phyloP scores from a whole-genome alignment of 2,888 invertebrate genomes.

The Nemurella pictetii region DNA sequence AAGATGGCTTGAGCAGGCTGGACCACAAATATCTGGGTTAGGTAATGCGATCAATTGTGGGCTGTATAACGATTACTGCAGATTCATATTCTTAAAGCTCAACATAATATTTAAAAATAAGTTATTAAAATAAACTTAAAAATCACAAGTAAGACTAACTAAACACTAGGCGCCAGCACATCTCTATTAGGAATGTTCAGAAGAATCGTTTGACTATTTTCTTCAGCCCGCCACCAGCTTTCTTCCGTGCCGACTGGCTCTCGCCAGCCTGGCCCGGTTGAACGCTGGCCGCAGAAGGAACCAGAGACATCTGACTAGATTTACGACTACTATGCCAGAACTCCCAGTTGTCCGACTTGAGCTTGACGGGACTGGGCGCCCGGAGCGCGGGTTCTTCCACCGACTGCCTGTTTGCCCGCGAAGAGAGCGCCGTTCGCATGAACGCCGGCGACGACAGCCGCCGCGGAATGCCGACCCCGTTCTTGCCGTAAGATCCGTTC shows the following conservation, averaged over 20 bases:
- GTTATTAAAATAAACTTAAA: neutral
- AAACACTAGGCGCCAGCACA: neutral
- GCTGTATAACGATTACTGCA: neutral
- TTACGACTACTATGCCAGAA: constrained; percentile 45
- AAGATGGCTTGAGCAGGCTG: neutral
- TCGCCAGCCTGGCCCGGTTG: neutral
- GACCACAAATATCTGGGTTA: neutral
- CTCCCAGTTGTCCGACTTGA: constrained; percentile 51
- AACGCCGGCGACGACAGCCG: constrained; percentile 49
- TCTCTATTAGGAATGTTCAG: constrained; percentile 51
- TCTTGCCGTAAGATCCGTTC: constrained; percentile 23
- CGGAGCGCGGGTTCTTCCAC: constrained; percentile 14
- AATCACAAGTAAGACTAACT: neutral
- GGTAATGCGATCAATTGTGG: neutral
- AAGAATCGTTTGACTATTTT: constrained; percentile 80
- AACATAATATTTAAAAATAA: neutral
- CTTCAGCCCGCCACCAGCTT: constrained; percentile 69
- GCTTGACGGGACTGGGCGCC: constrained; percentile 41
- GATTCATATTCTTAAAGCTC: neutral
- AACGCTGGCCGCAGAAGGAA: constrained; percentile 20
- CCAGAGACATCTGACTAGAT: constrained; percentile 43
- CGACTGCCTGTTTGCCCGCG: constrained; percentile 44
- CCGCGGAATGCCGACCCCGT: neutral
- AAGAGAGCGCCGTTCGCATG: constrained; percentile 54
- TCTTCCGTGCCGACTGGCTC: constrained; percentile 49